Evolutionary conservation across 37 sponge, comb jelly and placozoan species (phyloP).

Genomic region (Beroe ovata): DNA sequence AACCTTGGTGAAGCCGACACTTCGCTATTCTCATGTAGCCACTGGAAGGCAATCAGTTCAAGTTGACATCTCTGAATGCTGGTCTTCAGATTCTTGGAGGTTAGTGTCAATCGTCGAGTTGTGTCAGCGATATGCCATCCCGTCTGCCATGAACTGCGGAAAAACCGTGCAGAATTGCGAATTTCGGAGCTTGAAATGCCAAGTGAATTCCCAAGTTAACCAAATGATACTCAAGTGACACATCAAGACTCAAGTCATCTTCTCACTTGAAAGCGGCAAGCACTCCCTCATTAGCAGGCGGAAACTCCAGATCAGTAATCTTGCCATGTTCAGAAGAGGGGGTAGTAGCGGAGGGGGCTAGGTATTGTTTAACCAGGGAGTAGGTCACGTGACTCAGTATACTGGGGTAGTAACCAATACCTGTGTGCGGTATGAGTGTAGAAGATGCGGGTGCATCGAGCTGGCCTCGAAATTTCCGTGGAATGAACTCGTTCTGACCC

Average conservation of each 20-base stretch:
- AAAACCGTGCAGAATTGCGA: too few relatives aligned
- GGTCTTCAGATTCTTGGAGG: neutral
- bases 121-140: conserved; percentile 10
- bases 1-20: neutral
- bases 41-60: conserved; percentile 42
- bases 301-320: neutral
- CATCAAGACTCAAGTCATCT: too few relatives aligned
- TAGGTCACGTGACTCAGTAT: conserved; percentile 22
- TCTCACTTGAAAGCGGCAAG: neutral
- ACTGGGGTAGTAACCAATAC: conserved; percentile 26
- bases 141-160: neutral
- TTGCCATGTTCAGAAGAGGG: neutral
- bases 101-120: neutral
- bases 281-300: neutral
- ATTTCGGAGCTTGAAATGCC: too few relatives aligned
- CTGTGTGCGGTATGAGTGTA: too few relatives aligned
- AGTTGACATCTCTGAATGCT: conserved; percentile 11
- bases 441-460: too few relatives aligned
- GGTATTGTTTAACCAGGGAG: neutral
- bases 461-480: too few relatives aligned
- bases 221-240: too few relatives aligned
- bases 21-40: neutral
- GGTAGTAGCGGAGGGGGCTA: neutral
- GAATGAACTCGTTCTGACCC: too few relatives aligned
- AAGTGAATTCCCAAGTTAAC: too few relatives aligned